Evolutionary conservation across 2,888 invertebrate species (phyloP), one percentile per base, ranked within the genome.

Genomic region (Dastarcus helophoroides): DNA sequence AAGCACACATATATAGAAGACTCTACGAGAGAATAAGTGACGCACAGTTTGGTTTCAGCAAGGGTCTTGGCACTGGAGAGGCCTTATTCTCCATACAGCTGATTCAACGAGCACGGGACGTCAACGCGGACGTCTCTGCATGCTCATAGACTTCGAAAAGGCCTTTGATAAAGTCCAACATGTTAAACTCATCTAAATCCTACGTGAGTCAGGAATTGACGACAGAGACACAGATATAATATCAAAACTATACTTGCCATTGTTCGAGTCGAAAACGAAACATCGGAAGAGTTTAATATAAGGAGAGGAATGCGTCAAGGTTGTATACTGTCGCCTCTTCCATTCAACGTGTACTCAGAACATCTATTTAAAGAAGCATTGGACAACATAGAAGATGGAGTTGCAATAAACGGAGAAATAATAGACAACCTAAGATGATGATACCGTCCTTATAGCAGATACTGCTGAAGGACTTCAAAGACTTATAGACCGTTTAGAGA

Each of bases 401-500:
- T 31, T 15, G 23, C 16, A 7, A 15, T 10, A 10, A 33, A 15
- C 17, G 6, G 19, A 31, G 14, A 31, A n/a, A n/a, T n/a, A n/a
- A n/a, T 29, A 16, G 27, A 8, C 9, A 31, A 4, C 21, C 21
- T 32, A 16, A 11, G 27, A 6, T 32, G 19, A 32, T 24, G 32
- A 19, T 17, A 32, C 27, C n/a, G n/a, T n/a, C n/a, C n/a, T n/a
- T n/a, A n/a, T n/a, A 24, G 24, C 10, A 3, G 21, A 17, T 13
- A 13, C 19, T 12, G 21, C 11, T 6, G 8, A 21, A 17, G 29
- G 14, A 29, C 11, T 29, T 11, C 13, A 21, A 4, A 17, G 14
- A 9, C 4, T 32, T 35, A 30, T 27, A 35, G 31, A 37, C 30
- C 37, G 26, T 14, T 21, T 37, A 23, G 29, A 5, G 9, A 10